Evolutionary conservation across 2,888 invertebrate species (phyloP).

Genomic region (Octonoba sinensis): DNA sequence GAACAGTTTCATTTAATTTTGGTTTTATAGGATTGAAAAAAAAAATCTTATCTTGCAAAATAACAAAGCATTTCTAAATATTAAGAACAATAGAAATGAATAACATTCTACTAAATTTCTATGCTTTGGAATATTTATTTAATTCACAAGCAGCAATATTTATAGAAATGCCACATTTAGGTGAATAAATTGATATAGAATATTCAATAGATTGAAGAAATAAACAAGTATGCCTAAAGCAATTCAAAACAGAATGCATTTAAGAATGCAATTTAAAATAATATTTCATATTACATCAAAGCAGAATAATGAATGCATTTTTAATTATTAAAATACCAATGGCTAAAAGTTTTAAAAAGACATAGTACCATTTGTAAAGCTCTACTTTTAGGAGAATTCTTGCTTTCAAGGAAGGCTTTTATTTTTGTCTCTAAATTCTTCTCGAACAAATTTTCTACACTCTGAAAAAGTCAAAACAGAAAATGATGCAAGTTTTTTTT

Average conservation of each 20-base stretch:
- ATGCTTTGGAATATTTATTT: too few relatives aligned
- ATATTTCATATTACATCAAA: too few relatives aligned
- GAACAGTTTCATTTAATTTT: too few relatives aligned
- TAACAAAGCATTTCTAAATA: neutral
- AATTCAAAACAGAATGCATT: too few relatives aligned
- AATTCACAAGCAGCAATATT: neutral
- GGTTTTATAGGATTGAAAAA: too few relatives aligned
- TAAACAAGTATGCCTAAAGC: too few relatives aligned
- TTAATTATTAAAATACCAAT: too few relatives aligned
- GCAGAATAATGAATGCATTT: too few relatives aligned
- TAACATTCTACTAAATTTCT: neutral
- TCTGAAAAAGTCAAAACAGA: conserved; percentile 12
- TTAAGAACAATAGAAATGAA: neutral
- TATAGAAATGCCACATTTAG: neutral
- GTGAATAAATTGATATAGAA: too few relatives aligned
- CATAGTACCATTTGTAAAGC: conserved; percentile 27
- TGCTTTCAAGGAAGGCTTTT: conserved; percentile 15
- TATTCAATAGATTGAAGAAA: too few relatives aligned
- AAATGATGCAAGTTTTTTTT: neutral
- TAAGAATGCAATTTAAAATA: too few relatives aligned
- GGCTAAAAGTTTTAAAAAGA: neutral
- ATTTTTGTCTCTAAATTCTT: conserved; percentile 41
- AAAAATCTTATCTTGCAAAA: too few relatives aligned
- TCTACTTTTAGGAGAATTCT: conserved; percentile 14
- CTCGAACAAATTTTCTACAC: conserved; percentile 31